Base-by-base conservation (phyloP, 2,888 invertebrate species). In the Aporophyla nigra region DNA sequence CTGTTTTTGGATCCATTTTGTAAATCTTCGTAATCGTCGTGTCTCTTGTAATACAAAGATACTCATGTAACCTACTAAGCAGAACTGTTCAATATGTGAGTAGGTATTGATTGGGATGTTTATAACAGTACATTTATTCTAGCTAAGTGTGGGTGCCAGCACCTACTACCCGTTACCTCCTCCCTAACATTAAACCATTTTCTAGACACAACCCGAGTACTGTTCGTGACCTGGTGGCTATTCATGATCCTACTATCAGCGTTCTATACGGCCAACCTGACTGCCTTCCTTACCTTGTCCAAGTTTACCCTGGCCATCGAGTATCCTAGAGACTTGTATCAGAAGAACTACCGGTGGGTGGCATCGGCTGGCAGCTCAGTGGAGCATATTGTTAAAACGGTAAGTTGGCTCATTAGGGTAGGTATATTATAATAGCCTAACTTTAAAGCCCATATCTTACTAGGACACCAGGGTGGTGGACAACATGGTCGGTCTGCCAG, bases 191-290 rank as follows among this genome's bases (percentile, higher is more conserved):
- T 46, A 43, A 14, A 86, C 46, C 0, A 86, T 78, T 86, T 95
- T 97, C 19, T 92, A 99, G 99, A 98, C 94, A 98, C 98, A 33
- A 98, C 98, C 0, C 97, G 99, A 71, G 96, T 99, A 56, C 96
- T 99, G 14, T 99, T 99, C 93, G 98, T 98, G 16, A 98, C 98
- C 0, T 99, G 99, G 99, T 99, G 99, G 99, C 97, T 99, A 80
- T 99, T 98, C 92, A 98, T 99, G 86, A 98, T 98, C 56, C 97
- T 99, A 70, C 95, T 99, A 66, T 98, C 99, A 0, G 98, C 99
- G 19, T 99, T 99, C 94, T 99, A 99, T 94, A 99, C 99, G 5
- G 99, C 99, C 14, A 99, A 99, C 94, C 96, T 99, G 90, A 99
- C 99, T 0, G 99, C 99, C 21, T 99, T 99, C 91, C 97, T 99